A percentile compares a stretch with the other conserved stretches of the same genome.
These are phyloP conservation scores for Trematomus loennbergii DNA, from an alignment of 2,113 vertebrate species.

Conservation along the genomic window DNA sequence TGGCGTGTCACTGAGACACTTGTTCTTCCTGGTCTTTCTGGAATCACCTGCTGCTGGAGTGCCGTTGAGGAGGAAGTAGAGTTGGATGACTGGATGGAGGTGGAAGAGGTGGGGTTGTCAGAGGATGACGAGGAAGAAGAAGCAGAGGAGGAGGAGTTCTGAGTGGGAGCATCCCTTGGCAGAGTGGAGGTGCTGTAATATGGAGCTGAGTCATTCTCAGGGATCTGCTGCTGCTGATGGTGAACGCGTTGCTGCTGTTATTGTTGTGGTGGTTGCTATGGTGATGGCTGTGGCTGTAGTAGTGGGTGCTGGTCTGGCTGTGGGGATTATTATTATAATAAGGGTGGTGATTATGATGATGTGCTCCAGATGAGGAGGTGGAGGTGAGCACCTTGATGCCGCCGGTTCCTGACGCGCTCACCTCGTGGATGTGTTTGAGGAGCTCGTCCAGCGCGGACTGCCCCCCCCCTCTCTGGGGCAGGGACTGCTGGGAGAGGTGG, in stretches of 20 bases:
- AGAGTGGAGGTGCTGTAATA: constrained; percentile 80
- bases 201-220: constrained; percentile 35
- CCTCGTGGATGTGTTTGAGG: constrained; percentile 87
- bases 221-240: constrained; percentile 68
- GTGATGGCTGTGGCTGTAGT: constrained; percentile 58
- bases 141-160: constrained; percentile 40
- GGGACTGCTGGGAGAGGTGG: constrained; percentile 65
- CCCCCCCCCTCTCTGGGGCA: constrained; percentile 81
- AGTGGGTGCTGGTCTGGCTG: constrained; percentile 33
- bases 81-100: constrained; percentile 48
- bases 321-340: constrained; percentile 34
- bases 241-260: constrained; percentile 24
- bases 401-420: constrained; percentile 70
- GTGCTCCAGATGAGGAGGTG: constrained; percentile 58
- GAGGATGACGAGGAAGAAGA: constrained; percentile 53
- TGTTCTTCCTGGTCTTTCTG: constrained; percentile 47
- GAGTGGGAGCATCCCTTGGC: constrained; percentile 65
- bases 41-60: constrained; percentile 61
- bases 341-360: constrained; percentile 43
- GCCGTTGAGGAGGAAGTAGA: constrained; percentile 45
- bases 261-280: constrained; percentile 63
- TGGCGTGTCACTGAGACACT: constrained; percentile 36
- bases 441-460: constrained; percentile 89
- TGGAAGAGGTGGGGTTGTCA: constrained; percentile 57
- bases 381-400: constrained; percentile 80